Evolutionary conservation across 2,888 invertebrate species (phyloP).

Genomic region (Apantesis nais): DNA sequence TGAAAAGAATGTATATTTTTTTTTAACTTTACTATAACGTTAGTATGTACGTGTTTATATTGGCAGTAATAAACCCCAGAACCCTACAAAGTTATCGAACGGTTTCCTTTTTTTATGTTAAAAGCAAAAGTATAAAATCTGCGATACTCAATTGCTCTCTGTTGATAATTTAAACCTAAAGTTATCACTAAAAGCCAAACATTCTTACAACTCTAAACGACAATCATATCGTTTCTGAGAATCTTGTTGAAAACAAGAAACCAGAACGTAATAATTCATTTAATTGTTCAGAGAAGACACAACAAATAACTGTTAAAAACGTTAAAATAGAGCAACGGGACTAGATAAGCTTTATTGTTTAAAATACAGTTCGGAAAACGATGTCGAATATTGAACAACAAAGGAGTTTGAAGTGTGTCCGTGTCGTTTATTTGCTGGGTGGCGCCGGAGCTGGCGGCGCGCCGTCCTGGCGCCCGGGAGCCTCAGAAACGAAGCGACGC

Average conservation of each 20-base stretch:
- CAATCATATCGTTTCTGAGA: neutral
- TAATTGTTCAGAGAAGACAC: constrained; percentile 3
- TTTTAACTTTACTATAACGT: too few species aligned
- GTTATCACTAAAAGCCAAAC: neutral
- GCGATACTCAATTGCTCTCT: neutral
- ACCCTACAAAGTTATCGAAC: too few species aligned
- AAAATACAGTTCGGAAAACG: constrained; percentile 29
- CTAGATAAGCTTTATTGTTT: constrained; percentile 21
- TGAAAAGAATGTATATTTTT: too few species aligned
- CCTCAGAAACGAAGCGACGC: constrained; percentile 42
- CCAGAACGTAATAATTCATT: neutral
- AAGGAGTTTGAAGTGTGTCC: constrained; percentile 41
- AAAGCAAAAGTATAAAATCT: neutral
- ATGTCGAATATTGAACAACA: constrained; percentile 35
- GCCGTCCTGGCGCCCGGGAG: constrained; percentile 66
- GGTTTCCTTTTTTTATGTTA: too few species aligned
- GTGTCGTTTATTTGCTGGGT: constrained; percentile 47
- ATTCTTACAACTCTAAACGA: neutral
- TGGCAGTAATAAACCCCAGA: too few species aligned
- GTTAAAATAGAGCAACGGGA: constrained; percentile 16
- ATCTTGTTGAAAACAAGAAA: neutral
- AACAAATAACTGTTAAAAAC: constrained; percentile 11
- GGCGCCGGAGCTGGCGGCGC: constrained; percentile 63
- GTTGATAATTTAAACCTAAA: neutral
- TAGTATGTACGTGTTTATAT: too few species aligned